phyloP scores from a whole-genome alignment of 2,113 vertebrate genomes.

The Onychorhynchus coronatus region DNA sequence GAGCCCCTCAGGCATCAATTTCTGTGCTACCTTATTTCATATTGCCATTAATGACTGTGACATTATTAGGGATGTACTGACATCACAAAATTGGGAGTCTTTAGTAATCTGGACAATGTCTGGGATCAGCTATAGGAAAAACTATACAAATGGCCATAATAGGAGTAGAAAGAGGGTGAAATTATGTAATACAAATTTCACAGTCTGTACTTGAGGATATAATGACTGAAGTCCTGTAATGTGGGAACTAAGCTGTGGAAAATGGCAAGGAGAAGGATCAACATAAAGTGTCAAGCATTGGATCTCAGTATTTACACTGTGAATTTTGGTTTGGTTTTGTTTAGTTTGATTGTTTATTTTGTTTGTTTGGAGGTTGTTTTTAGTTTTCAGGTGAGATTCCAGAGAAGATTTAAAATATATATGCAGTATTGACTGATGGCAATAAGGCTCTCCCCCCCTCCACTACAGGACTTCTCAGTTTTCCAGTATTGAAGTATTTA shows the following conservation, averaged over 20 bases:
- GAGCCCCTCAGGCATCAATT: not conserved
- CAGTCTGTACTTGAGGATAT: not conserved
- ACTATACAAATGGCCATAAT: not conserved
- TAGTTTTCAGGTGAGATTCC: not conserved
- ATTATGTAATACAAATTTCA: not conserved
- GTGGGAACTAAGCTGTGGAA: not conserved
- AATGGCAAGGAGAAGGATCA: not conserved
- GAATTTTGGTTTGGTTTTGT: not conserved
- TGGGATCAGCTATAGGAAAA: not conserved
- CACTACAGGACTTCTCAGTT: not conserved
- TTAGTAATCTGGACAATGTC: not conserved
- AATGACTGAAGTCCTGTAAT: not conserved
- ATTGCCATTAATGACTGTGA: not conserved
- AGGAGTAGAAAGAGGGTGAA: not conserved
- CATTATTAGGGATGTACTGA: not conserved
- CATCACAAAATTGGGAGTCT: not conserved
- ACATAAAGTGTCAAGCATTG: not conserved
- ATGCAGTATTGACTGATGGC: not conserved
- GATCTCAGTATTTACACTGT: not conserved
- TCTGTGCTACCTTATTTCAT: not conserved
- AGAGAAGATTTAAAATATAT: not conserved
- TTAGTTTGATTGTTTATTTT: not conserved
- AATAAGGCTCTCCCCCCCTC: rapidly evolving
- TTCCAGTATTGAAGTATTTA: not conserved
- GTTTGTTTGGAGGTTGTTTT: not conserved